A percentile compares a stretch with the other conserved stretches of the same genome.
Conservation (phyloP, 1,140 invertebrate genomes). For the Drosophila watanabei region DNA sequence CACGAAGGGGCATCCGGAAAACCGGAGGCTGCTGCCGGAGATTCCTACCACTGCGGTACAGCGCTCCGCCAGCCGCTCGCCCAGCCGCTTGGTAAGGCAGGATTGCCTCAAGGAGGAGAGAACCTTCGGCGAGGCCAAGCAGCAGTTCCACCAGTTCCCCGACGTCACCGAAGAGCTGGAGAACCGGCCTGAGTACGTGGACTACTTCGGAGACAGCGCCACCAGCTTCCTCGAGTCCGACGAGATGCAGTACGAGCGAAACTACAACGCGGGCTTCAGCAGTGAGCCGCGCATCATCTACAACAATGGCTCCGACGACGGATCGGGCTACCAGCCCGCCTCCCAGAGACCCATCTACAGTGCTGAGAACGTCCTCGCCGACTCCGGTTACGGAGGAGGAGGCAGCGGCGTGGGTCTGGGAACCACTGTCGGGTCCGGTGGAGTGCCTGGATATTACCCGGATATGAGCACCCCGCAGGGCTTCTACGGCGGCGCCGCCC, state of each 20-base stretch:
- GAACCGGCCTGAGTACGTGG: constrained; percentile 72
- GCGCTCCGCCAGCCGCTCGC: constrained; percentile 66
- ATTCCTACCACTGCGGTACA: constrained; percentile 72
- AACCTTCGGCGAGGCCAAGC: constrained; percentile 84
- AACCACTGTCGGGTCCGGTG: constrained; percentile 23
- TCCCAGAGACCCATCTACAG: constrained; percentile 74
- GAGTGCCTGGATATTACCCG: constrained; percentile 50
- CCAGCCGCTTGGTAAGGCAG: constrained; percentile 81
- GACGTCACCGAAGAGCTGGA: constrained; percentile 78
- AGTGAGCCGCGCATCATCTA: constrained; percentile 85
- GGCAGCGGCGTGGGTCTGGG: constrained; percentile 27
- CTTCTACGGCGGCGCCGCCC: constrained; percentile 55
- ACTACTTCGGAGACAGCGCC: constrained; percentile 79
- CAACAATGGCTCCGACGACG: constrained; percentile 75
- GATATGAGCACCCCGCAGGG: constrained; percentile 48
- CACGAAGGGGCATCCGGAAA: constrained; percentile 70
- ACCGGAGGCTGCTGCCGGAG: constrained; percentile 75
- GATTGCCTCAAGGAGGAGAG: constrained; percentile 83
- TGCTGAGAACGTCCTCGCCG: constrained; percentile 70
- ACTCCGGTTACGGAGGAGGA: constrained; percentile 42
- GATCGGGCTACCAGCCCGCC: constrained; percentile 48
- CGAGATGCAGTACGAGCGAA: constrained; percentile 83
- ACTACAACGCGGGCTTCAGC: constrained; percentile 78
- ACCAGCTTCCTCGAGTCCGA: constrained; percentile 81
- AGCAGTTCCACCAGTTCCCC: constrained; percentile 82